Base-by-base conservation (phyloP, 2,888 invertebrate genomes). In the Callyntrura guangdongensis region DNA sequence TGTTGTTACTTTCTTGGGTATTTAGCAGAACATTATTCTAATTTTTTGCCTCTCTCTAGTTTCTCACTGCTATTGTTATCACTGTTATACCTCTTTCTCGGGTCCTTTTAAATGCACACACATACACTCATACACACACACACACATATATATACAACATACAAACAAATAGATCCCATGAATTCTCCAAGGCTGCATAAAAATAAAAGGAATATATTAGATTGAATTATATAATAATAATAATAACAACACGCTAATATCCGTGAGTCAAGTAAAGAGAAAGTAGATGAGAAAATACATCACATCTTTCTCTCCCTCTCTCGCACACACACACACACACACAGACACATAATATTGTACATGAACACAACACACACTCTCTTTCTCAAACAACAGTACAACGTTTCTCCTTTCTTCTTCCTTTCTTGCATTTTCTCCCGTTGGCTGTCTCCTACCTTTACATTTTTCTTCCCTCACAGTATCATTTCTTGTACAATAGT, bases 151-250 rank as follows among this genome's bases (percentile, higher is more conserved):
- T 3, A 61, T 25, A 61, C 14, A 64, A 11, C 25, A 64, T 22
- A 22, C 61, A 17, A 2, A 14, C 17, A 17, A 0, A 69, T 67
- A 69, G 69, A 36, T 69, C 69, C 49, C 9, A 47, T 47, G 25
- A 86, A 59, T 86, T 59, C 53, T 72, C 86, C 72, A 74, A 85
- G 72, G 83, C 83, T 83, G 36, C 83, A 85, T 72, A 81, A 59
- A 56, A 56, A 85, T 56, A 85, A 36, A 36, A 36, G 25, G 69
- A 27, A 61, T 77, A 77, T 86, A 77, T 25, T 53, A 77, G n/a
- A 77, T 86, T 47, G 77, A 77, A 22, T 67, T 83, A 64, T 83
- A 77, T 67, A 82, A 64, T 22, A 79, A 20, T 79, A 45, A 49
- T 49, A 74, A 49, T 36, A 81, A 61, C 36, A 64, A 59, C 61